Evolutionary conservation across 2,888 invertebrate species (phyloP), one percentile per base, ranked within the genome.

Genomic region (Eubasilissa splendida): DNA sequence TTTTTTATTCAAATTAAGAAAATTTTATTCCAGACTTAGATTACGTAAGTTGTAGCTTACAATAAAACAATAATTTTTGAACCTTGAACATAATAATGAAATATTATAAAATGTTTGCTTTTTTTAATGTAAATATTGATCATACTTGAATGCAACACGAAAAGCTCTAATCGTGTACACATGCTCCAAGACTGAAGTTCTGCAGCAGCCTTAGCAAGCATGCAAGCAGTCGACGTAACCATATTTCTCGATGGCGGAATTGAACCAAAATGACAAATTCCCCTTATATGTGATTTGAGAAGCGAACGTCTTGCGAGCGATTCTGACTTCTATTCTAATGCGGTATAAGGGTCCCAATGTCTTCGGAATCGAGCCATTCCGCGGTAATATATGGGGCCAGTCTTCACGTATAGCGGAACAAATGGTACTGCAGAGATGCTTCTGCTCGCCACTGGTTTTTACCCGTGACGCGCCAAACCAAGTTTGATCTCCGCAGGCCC

Each of bases 351-450:
- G 77, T 63, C 54, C 53, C 53, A n/a, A 52, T 77, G 68, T 68
- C 54, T 68, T 70, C 65, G 73, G 53, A 54, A 70, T 50, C 33
- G 77, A 65, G 58, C 77, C 14, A 80, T 80, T 80, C 66, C 60
- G 53, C 68, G 56, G 22, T 79, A 79, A 83, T 77, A 42, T 79
- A 83, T 80, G 80, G 76, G 75, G 58, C 59, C 80, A 78, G 76
- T 77, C 81, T 56, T 77, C 81, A 68, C 77, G 81, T 59, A 77
- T 79, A 70, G 76, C 77, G 60, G 79, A 79, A 83, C 71, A 77
- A 83, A 83, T 83, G 81, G 75, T 71, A 83, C 81, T 83, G 83
- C 83, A 83, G 76, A 56, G 79, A 73, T 68, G 68, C 65, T 54
- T 7, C 50, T 54, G 53, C 70, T 14, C n/a, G 53, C 50, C 70